phyloP scores from a whole-genome alignment of 2,113 vertebrate genomes.

The Nothoprocta pentlandii region DNA sequence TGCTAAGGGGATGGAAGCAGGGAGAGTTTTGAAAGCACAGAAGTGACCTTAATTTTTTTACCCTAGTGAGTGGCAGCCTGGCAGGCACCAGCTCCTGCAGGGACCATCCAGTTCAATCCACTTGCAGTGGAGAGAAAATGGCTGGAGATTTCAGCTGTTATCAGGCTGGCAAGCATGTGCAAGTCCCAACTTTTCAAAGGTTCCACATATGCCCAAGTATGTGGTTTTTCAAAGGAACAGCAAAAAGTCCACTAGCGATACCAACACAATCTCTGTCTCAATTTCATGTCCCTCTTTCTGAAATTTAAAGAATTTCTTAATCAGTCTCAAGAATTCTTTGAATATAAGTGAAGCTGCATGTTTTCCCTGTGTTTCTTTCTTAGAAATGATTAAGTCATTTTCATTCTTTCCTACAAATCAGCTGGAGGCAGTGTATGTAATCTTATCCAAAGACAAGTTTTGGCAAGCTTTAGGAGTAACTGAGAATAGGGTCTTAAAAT shows the following conservation, averaged over 20 bases:
- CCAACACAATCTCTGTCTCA: neutral
- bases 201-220: neutral
- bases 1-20: neutral
- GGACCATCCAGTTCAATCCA: neutral
- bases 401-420: conserved; percentile 8
- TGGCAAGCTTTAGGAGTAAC: neutral
- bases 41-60: neutral
- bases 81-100: neutral
- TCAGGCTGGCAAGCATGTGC: neutral
- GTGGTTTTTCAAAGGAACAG: conserved; percentile 35
- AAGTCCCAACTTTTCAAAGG: neutral
- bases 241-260: neutral
- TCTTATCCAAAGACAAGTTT: neutral
- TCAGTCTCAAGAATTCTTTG: neutral
- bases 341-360: neutral
- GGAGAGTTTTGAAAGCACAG: neutral
- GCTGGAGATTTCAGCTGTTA: neutral
- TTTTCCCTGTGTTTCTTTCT: neutral
- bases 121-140: neutral
- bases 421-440: neutral
- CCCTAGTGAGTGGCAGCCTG: neutral
- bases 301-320: conserved; percentile 16
- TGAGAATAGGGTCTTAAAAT: conserved; percentile 21
- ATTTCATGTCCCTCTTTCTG: conserved; percentile 21
- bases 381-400: conserved; percentile 15